Base-by-base conservation (phyloP, 2,888 invertebrate genomes). In the Scrobipalpa costella region DNA sequence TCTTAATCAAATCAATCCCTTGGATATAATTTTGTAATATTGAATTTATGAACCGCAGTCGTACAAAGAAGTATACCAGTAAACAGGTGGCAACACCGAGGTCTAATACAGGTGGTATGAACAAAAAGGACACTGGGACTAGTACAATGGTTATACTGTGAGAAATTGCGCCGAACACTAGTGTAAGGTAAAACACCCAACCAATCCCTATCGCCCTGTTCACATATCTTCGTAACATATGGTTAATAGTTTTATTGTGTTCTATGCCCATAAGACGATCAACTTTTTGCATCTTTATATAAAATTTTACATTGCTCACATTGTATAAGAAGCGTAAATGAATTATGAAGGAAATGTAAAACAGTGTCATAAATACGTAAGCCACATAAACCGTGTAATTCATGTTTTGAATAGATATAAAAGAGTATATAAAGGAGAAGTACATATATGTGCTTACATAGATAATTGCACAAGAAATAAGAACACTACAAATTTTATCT, bases 231-330 rank as follows among this genome's bases (percentile, higher is more conserved):
- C 44, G 44, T 15, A 44, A 15, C 44, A 44, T 15, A n/a, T 44
- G 44, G 15, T 80, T 76, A 1, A 83, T 67, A 8, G 33, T 61
- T 62, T 73, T 75, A 50, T 73, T 79, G 8, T 74, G 71, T 13
- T 81, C 70, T 21, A 85, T 67, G 36, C 76, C 77, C 79, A 88
- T 78, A 1, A 77, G 64, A 15, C 81, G 77, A 62, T 88, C 85
- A 5, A 85, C 73, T 65, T 79, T 73, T 71, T 88, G 85, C 63
- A 86, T 71, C 70, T 77, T 74, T 0, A 84, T 69, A n/a, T 74
- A 75, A 59, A 86, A 83, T 3, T 73, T 69, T 0, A 76, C 73
- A 66, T 85, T 86, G 15, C 44, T 7, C 7, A 15, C 44, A 15
- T 44, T 44, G n/a, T n/a, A 15, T 15, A n/a, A 44, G 15, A 44